phyloP scores from a whole-genome alignment of 2,888 invertebrate genomes.

The Plutella xylostella region DNA sequence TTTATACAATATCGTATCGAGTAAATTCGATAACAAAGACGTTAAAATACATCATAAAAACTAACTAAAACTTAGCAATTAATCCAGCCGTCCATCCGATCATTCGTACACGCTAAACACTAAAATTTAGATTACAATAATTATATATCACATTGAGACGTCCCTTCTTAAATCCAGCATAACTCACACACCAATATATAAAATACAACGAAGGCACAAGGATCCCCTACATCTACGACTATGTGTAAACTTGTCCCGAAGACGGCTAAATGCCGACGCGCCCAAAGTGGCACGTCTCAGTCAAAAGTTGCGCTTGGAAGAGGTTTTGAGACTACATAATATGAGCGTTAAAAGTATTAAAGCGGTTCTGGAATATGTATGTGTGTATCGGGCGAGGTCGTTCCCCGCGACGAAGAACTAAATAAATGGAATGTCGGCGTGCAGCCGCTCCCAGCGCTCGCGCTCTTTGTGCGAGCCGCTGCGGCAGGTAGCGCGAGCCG shows the following conservation, averaged over 20 bases:
- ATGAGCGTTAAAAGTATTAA: constrained; percentile 41
- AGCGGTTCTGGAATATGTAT: constrained; percentile 61
- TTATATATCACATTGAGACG: constrained; percentile 70
- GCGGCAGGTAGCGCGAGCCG: constrained; percentile 32
- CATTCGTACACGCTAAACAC: constrained; percentile 58
- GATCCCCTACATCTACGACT: constrained; percentile 58
- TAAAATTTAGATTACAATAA: constrained; percentile 68
- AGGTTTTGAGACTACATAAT: constrained; percentile 37
- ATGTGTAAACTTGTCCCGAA: constrained; percentile 49
- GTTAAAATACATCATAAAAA: constrained; percentile 28
- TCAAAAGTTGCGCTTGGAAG: constrained; percentile 48
- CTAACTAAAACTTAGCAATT: constrained; percentile 47
- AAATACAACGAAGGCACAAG: constrained; percentile 65
- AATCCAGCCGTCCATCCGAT: constrained; percentile 50
- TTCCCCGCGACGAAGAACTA: constrained; percentile 51
- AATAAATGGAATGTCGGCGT: constrained; percentile 61
- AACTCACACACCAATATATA: constrained; percentile 60
- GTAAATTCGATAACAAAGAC: constrained; percentile 55
- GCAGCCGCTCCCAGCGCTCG: constrained; percentile 50
- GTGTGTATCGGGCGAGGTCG: constrained; percentile 47
- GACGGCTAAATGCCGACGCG: constrained; percentile 56
- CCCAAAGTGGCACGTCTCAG: constrained; percentile 42
- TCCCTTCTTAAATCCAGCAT: constrained; percentile 57
- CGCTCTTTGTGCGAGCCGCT: constrained; percentile 33
- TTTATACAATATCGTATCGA: constrained; percentile 65